These are phyloP conservation scores for Parasteatoda tepidariorum DNA, from an alignment of 1,140 invertebrate genomes.

Conservation along the genomic window DNA sequence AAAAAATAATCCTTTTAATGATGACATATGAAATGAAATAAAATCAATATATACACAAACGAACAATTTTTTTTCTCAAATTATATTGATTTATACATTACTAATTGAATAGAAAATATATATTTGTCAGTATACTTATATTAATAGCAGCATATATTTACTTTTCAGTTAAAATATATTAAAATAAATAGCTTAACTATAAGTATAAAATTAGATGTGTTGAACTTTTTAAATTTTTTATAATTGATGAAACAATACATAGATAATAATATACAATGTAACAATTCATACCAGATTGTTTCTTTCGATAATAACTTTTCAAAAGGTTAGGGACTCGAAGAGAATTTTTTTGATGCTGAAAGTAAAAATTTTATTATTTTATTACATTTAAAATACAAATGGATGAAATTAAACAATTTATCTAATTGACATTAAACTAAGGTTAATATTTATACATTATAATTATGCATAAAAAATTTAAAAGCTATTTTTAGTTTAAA, in stretches of 20 bases:
- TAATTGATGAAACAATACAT: not conserved
- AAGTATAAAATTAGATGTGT: no score
- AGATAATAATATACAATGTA: not conserved
- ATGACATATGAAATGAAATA: no score
- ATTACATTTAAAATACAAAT: not conserved
- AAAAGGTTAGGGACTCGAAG: not conserved
- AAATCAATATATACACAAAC: no score
- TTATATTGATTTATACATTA: no score
- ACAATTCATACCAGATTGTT: not conserved
- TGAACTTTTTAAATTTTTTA: not conserved
- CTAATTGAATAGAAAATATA: no score
- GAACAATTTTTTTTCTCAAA: no score
- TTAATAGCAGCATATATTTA: not conserved
- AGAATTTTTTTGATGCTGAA: not conserved
- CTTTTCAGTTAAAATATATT: not conserved
- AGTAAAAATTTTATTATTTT: not conserved
- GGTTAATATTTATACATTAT: not conserved
- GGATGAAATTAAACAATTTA: not conserved
- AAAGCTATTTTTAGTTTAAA: not conserved
- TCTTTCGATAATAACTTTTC: slow-evolving; percentile 5
- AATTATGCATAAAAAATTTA: not conserved
- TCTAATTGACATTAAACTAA: no score
- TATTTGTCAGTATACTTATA: no score
- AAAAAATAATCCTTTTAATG: no score
- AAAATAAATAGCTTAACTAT: not conserved